Evolutionary conservation across 1,140 invertebrate genomes (phyloP), one percentile per base, ranked within the genome.

Genomic region (Cotesia vestalis): DNA sequence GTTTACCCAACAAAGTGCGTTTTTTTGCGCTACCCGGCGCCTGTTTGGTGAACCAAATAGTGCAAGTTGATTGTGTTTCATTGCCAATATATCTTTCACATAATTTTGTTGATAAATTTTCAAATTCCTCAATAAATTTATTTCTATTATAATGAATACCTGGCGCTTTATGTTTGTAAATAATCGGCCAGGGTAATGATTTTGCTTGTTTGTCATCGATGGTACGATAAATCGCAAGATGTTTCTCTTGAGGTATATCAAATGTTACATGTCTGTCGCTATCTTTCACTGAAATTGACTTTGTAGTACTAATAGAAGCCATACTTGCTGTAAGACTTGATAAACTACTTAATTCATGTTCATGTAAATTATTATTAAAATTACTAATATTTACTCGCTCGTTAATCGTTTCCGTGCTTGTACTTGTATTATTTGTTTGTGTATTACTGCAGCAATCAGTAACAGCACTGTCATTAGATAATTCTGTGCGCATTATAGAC

Each of bases 101-200:
- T 70, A 91, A 89, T 73, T 88, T 89, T 52, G 88, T 79, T 38
- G 89, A 86, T 1, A 92, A 80, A 69, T 84, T 81, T 77, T 92
- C 91, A 71, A 91, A 88, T 62, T 91, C 89, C 76, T 92, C 91
- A 1, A 90, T 86, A 14, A 86, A 76, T 75, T 81, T 88, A 51
- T 87, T 90, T 69, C 89, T 77, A 77, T 93, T 93, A 76, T 92
- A 90, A 80, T 91, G 89, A 70, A 92, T 88, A 80, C 91, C 91
- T 85, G 90, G 88, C 80, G 86, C 87, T 80, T 89, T 89, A 64
- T 89, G 89, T 73, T 87, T 83, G 55, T 89, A 82, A 34, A 89
- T 81, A 51, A 89, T 80, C 3, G 90, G 88, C 88, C 89, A 92
- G 9, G 77, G 14, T 38, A 89, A 79, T 46, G 71, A 70, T 11